phyloP scores from a whole-genome alignment of 2,113 vertebrate species.

The Bathybates hornii region DNA sequence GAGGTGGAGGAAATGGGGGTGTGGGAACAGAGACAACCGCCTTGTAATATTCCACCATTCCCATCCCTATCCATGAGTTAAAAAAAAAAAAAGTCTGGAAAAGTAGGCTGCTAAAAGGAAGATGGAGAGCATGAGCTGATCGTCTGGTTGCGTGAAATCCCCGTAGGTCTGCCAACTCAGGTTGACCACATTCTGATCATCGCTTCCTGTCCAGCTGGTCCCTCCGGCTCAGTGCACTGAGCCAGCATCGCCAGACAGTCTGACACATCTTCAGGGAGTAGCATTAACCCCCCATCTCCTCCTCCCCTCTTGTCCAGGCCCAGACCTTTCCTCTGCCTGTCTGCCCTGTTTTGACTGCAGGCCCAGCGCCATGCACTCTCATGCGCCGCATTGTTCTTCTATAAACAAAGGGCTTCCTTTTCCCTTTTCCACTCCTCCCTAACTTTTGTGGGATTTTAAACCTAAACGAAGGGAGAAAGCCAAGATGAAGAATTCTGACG shows the following conservation, averaged over 20 bases:
- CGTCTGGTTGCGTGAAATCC: not conserved
- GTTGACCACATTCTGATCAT: constrained; percentile 13
- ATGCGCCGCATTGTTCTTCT: constrained; percentile 78
- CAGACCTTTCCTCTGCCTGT: constrained; percentile 31
- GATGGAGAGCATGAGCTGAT: not conserved
- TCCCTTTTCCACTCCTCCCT: constrained; percentile 37
- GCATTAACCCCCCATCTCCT: not conserved
- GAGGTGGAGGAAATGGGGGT: constrained; percentile 52
- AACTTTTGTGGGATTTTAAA: not conserved
- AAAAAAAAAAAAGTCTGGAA: constrained; percentile 7
- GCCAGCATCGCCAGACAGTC: constrained; percentile 45
- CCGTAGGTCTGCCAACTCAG: not conserved
- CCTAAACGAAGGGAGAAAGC: not conserved
- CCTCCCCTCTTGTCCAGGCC: not conserved
- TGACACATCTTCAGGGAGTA: constrained; percentile 57
- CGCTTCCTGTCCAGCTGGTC: constrained; percentile 46
- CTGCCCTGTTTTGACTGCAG: constrained; percentile 73
- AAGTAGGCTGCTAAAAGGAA: not conserved
- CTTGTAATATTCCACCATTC: constrained; percentile 36
- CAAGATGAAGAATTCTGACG: not conserved
- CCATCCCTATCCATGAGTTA: constrained; percentile 3
- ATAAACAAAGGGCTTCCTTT: constrained; percentile 81
- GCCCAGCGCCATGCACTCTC: constrained; percentile 62
- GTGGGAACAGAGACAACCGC: constrained; percentile 51
- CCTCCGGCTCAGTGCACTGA: constrained; percentile 18